These are phyloP conservation scores for Pyrochroa serraticornis DNA, from an alignment of 2,888 invertebrate species.

Conservation along the genomic window DNA sequence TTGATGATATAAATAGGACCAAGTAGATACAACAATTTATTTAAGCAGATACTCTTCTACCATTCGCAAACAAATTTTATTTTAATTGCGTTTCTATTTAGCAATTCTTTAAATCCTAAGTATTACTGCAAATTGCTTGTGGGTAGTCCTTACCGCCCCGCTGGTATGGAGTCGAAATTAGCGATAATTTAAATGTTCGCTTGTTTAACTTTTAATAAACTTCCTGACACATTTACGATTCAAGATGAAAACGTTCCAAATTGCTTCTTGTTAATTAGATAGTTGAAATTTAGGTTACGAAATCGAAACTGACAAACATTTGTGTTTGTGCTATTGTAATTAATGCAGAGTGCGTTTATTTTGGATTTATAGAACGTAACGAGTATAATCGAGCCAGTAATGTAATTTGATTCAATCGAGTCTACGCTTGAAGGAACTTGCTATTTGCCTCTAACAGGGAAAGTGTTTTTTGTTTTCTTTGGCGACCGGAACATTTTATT, in stretches of 20 bases:
- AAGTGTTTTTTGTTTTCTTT: conserved; percentile 22
- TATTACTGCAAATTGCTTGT: no score
- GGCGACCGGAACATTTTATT: neutral
- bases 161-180: no score
- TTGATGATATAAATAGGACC: no score
- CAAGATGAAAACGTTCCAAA: neutral
- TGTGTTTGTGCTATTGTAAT: conserved; percentile 14
- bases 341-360: conserved; percentile 5
- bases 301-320: conserved; percentile 18
- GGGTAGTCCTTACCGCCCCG: no score
- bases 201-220: no score
- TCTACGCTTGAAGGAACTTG: conserved; percentile 23
- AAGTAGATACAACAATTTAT: no score
- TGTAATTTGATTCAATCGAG: conserved; percentile 24
- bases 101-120: no score
- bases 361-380: conserved; percentile 27
- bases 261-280: neutral
- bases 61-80: no score
- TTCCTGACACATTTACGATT: neutral
- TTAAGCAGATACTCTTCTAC: no score
- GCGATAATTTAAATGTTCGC: no score
- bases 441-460: conserved; percentile 11
- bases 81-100: no score
- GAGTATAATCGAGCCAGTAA: conserved; percentile 2
- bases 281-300: neutral